Evolutionary conservation across 2,797 vertebrate genomes (phyloP).

Genomic region (Botia kubotai): DNA sequence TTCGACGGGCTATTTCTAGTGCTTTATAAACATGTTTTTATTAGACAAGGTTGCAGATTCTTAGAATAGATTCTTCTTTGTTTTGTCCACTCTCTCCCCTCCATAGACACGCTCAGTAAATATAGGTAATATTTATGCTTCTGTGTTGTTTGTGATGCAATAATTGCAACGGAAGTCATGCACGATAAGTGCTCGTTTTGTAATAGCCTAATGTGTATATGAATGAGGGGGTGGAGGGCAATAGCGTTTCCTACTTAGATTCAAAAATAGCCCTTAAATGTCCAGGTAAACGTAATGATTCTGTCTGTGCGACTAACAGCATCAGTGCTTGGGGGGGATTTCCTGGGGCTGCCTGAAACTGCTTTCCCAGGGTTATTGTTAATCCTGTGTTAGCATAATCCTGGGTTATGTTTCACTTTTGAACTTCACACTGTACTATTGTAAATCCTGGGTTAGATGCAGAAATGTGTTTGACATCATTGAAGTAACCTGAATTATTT

Average conservation of each 20-base stretch:
- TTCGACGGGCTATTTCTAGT: constrained; percentile 28
- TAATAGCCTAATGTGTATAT: constrained; percentile 64
- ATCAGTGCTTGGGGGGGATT: constrained; percentile 1
- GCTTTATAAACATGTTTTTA: constrained; percentile 22
- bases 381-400: too few species aligned
- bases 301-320: constrained; percentile 4
- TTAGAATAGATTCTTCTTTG: constrained; percentile 28
- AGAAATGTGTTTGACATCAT: too few species aligned
- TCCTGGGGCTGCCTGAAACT: background rate
- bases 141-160: constrained; percentile 61
- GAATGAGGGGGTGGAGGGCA: constrained; percentile 65
- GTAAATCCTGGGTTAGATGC: too few species aligned
- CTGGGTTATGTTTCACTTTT: too few species aligned
- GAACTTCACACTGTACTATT: too few species aligned
- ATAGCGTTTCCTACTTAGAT: constrained; percentile 64
- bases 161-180: constrained; percentile 65
- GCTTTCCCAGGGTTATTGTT: too few species aligned
- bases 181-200: constrained; percentile 63
- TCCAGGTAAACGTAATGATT: constrained; percentile 55
- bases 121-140: constrained; percentile 26
- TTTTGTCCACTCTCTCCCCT: constrained; percentile 30
- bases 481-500: too few species aligned
- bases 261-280: constrained; percentile 70
- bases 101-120: constrained; percentile 14
- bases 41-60: background rate